phyloP scores from a whole-genome alignment of 2,797 vertebrate species.

The Sebastes oblongus region DNA sequence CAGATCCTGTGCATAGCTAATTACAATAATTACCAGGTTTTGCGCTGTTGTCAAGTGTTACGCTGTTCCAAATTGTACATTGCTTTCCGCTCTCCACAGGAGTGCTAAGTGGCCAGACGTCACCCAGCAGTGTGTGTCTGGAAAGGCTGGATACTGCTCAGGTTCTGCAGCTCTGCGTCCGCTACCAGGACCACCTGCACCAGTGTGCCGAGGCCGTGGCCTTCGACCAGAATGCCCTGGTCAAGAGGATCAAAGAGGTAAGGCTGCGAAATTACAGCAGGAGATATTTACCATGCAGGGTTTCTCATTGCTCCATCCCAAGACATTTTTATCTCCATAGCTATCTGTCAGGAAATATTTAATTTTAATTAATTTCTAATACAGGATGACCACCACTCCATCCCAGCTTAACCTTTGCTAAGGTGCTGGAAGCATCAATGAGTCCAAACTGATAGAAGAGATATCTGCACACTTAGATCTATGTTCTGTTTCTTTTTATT shows the following conservation, averaged over 20 bases:
- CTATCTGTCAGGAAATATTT: accelerated
- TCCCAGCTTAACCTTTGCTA: accelerated
- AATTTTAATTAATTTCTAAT: not conserved
- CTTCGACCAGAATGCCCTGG: conserved; percentile 97
- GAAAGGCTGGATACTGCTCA: conserved; percentile 92
- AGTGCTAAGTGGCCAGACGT: conserved; percentile 94
- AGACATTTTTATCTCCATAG: not conserved
- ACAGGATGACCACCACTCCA: not conserved
- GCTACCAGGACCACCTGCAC: conserved; percentile 96
- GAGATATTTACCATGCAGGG: not conserved
- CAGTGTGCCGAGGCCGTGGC: conserved; percentile 97
- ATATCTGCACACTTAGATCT: too few species aligned
- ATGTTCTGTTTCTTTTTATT: not conserved
- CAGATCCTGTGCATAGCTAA: conserved; percentile 6
- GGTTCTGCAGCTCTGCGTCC: conserved; percentile 93
- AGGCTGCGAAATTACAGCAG: not conserved
- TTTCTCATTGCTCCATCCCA: not conserved
- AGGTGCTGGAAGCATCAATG: not conserved
- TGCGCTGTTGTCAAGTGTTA: not conserved
- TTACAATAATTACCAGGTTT: conserved; percentile 24
- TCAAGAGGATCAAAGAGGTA: conserved; percentile 94
- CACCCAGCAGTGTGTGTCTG: conserved; percentile 88
- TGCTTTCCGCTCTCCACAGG: conserved; percentile 74
- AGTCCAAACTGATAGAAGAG: not conserved
- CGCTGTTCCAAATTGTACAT: not conserved